These are phyloP conservation scores for Dioctria rufipes DNA, from an alignment of 2,888 invertebrate species.

Conservation along the genomic window DNA sequence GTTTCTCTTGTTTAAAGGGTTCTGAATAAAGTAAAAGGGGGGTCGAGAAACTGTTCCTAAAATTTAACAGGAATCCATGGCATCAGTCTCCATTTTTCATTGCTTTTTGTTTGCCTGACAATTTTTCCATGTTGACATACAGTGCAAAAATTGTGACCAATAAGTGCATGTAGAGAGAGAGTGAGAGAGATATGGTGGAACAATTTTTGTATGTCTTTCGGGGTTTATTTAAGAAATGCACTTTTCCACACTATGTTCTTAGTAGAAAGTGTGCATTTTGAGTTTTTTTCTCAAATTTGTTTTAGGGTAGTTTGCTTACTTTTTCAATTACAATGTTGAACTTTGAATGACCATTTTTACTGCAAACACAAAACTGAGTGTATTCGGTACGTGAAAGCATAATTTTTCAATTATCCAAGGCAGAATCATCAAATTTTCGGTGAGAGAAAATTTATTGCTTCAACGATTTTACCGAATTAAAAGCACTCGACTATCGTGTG, in stretches of 20 bases:
- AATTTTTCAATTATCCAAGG: too few relatives aligned
- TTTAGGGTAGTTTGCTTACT: too few relatives aligned
- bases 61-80: background rate
- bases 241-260: too few relatives aligned
- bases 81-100: background rate
- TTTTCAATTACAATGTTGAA: too few relatives aligned
- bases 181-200: background rate
- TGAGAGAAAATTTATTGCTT: too few relatives aligned
- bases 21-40: slow-evolving; percentile 30
- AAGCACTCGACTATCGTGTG: slow-evolving; percentile 27
- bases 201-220: slow-evolving; percentile 13
- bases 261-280: too few relatives aligned
- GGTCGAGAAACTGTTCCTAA: background rate
- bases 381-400: too few relatives aligned
- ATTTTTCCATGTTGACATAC: slow-evolving; percentile 42
- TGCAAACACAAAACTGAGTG: too few relatives aligned
- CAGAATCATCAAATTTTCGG: too few relatives aligned
- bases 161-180: slow-evolving; percentile 4
- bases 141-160: slow-evolving; percentile 21
- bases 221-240: background rate
- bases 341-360: too few relatives aligned
- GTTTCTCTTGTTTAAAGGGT: slow-evolving; percentile 37
- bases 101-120: slow-evolving; percentile 34
- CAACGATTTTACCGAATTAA: slow-evolving; percentile 4
- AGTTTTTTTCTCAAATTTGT: too few relatives aligned